A percentile compares a stretch with the other conserved stretches of the same genome.
phyloP scores from a whole-genome alignment of 2,797 vertebrate genomes.

The Aphelocoma californica region DNA sequence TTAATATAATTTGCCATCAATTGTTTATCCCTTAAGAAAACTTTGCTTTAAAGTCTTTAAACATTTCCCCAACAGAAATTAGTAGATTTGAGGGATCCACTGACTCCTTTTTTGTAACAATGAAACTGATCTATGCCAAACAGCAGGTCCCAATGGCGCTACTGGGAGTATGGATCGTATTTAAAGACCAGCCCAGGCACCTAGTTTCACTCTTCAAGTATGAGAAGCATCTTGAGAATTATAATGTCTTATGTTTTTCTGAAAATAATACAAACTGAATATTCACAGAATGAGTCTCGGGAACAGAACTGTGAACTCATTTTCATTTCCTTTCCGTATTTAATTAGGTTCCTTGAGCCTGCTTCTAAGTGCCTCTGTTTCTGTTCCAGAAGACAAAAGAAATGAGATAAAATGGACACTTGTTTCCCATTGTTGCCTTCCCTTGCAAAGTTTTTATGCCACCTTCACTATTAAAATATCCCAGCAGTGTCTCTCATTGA shows the following conservation, averaged over 20 bases:
- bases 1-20: background rate
- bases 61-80: background rate
- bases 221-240: constrained; percentile 53
- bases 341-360: constrained; percentile 24
- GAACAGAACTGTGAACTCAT: constrained; percentile 66
- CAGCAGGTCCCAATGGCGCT: background rate
- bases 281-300: constrained; percentile 35
- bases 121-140: background rate
- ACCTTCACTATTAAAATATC: background rate
- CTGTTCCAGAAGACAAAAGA: constrained; percentile 32
- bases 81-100: background rate
- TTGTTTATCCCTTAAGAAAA: background rate
- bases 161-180: background rate
- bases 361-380: constrained; percentile 1
- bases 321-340: constrained; percentile 63
- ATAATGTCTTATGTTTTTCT: constrained; percentile 54
- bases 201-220: constrained; percentile 41
- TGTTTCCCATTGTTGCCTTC: background rate
- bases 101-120: background rate
- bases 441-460: background rate
- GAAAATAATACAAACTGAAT: constrained; percentile 67
- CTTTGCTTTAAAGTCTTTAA: background rate
- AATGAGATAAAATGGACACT: constrained; percentile 3
- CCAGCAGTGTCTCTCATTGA: background rate
- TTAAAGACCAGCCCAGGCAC: background rate